Conservation (phyloP, 2,113 vertebrate genomes). For the Actenoides lindsayi region DNA sequence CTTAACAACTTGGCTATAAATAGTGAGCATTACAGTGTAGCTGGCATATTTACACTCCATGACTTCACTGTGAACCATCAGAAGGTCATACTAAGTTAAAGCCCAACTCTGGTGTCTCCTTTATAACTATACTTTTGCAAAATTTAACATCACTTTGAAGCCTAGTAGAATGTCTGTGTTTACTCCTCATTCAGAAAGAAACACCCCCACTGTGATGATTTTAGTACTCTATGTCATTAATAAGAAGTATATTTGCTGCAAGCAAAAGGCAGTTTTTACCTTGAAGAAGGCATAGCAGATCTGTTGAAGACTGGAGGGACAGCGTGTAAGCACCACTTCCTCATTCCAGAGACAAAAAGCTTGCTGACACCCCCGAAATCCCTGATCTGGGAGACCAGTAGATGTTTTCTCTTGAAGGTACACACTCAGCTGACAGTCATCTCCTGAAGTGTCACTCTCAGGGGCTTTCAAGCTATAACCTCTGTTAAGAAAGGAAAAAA, state of each 20-base stretch:
- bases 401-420: not conserved
- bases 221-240: not conserved
- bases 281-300: not conserved
- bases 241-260: not conserved
- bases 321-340: not conserved
- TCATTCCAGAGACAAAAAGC: not conserved
- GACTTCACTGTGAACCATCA: slow-evolving; percentile 41
- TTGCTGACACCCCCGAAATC: not conserved
- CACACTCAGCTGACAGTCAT: not conserved
- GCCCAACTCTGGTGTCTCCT: not conserved
- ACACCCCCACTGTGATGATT: not conserved
- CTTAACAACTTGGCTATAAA: slow-evolving; percentile 53
- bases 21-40: slow-evolving; percentile 39
- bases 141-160: not conserved
- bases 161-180: not conserved
- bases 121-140: not conserved
- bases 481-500: not conserved
- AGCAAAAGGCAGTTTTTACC: not conserved
- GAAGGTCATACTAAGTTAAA: slow-evolving; percentile 50
- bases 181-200: not conserved
- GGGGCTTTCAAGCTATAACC: not conserved
- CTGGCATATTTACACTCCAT: slow-evolving; percentile 45
- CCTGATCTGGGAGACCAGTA: not conserved
- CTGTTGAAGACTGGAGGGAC: not conserved
- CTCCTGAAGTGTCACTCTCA: not conserved